Evolutionary conservation across 2,113 vertebrate genomes (phyloP).

Genomic region (Muntiacus reevesi): DNA sequence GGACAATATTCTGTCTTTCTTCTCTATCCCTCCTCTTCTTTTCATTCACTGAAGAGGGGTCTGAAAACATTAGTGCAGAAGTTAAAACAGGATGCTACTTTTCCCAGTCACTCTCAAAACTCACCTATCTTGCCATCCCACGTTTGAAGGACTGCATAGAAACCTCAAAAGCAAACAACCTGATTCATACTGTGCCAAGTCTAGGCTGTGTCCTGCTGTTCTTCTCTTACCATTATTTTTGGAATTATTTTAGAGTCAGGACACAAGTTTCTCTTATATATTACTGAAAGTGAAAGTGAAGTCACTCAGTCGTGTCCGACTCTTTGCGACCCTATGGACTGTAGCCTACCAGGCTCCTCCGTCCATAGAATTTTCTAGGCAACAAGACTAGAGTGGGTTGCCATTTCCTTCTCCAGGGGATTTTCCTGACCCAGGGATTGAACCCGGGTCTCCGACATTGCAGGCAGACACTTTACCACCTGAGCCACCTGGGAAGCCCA

Average conservation of each 20-base stretch:
- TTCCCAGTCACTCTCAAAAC: background rate
- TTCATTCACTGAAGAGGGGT: conserved; percentile 85
- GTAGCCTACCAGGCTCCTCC: background rate
- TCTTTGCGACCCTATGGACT: background rate
- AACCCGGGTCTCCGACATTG: accelerated
- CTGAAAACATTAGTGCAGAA: conserved; percentile 74
- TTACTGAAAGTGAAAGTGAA: background rate
- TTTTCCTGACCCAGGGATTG: background rate
- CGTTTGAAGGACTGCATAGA: background rate
- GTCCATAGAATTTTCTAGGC: background rate
- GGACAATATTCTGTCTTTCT: conserved; percentile 91
- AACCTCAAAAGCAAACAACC: conserved; percentile 7
- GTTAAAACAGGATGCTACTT: conserved; percentile 42
- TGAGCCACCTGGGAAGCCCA: background rate
- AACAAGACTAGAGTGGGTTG: background rate
- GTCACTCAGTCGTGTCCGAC: accelerated
- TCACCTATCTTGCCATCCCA: background rate
- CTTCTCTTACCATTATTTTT: background rate
- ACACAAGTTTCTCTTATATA: background rate
- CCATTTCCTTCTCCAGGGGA: background rate
- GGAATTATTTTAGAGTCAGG: background rate
- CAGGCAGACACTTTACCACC: background rate
- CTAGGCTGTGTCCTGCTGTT: background rate
- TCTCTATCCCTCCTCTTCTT: conserved; percentile 89
- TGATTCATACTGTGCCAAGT: background rate